These are phyloP conservation scores for Neria commutata DNA, from an alignment of 2,888 invertebrate genomes.

Conservation along the genomic window DNA sequence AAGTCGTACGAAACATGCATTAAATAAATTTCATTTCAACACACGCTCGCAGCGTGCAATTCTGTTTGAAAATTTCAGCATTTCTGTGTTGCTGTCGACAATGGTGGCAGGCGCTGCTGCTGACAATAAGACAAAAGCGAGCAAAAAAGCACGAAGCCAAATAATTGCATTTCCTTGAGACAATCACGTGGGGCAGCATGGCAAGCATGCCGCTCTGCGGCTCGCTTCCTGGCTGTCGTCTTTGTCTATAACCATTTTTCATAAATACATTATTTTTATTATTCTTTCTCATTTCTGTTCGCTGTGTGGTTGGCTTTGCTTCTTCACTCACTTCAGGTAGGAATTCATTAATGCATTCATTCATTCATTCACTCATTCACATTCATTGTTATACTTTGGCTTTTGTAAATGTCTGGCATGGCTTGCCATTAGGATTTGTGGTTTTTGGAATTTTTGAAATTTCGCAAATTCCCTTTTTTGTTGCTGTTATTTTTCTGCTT, in stretches of 20 bases:
- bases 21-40: conserved; percentile 31
- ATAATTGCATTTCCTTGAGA: conserved; percentile 54
- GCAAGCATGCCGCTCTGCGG: conserved; percentile 5
- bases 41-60: not conserved
- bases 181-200: conserved; percentile 28
- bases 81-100: not conserved
- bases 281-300: no score
- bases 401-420: not conserved
- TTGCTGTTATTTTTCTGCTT: conserved; percentile 8
- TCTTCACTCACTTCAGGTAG: conserved; percentile 11
- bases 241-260: conserved; percentile 33
- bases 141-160: conserved; percentile 17
- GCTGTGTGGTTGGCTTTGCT: no score
- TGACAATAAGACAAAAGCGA: not conserved
- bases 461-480: conserved; percentile 33
- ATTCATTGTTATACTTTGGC: not conserved
- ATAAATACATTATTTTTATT: conserved; percentile 55
- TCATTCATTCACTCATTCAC: not conserved
- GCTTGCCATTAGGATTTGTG: conserved; percentile 34
- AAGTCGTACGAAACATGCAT: conserved; percentile 31
- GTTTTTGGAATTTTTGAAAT: not conserved
- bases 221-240: not conserved
- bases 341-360: conserved; percentile 21
- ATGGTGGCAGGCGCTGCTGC: conserved; percentile 31
- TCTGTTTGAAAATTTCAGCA: not conserved